Evolutionary conservation across 2,797 vertebrate species (phyloP).

Genomic region (Enteromius anoplus): DNA sequence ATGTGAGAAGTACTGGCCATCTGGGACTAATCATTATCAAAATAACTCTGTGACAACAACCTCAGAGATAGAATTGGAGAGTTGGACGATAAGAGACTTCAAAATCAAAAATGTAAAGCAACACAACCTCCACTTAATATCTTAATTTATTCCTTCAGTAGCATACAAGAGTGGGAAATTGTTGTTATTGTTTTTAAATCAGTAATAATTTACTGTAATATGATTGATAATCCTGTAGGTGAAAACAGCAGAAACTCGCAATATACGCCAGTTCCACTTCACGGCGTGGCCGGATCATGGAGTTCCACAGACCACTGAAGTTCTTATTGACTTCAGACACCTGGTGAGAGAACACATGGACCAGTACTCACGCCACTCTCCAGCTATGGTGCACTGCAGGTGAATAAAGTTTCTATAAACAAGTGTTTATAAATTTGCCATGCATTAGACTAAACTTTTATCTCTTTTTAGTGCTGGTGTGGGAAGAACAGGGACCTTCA

Average conservation of each 20-base stretch:
- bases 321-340: constrained; percentile 93
- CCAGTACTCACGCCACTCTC: constrained; percentile 82
- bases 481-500: constrained; percentile 93
- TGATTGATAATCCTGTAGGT: constrained; percentile 72
- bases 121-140: not conserved
- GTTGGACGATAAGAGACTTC: constrained; percentile 96
- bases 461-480: constrained; percentile 87
- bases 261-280: constrained; percentile 92
- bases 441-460: not conserved
- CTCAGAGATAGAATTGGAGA: constrained; percentile 84
- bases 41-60: constrained; percentile 82
- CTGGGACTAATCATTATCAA: constrained; percentile 76
- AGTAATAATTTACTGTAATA: no score
- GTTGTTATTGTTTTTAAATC: not conserved
- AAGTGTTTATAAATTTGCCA: not conserved
- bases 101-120: constrained; percentile 85
- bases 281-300: constrained; percentile 96
- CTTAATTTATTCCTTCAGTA: not conserved
- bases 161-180: not conserved
- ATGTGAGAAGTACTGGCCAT: constrained; percentile 95
- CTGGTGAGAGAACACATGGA: constrained; percentile 90
- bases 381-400: constrained; percentile 96
- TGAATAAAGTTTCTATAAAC: constrained; percentile 56
- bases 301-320: constrained; percentile 89
- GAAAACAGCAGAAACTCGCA: constrained; percentile 82